phyloP scores from a whole-genome alignment of 1,140 invertebrate genomes.

The Drosophila nannoptera region DNA sequence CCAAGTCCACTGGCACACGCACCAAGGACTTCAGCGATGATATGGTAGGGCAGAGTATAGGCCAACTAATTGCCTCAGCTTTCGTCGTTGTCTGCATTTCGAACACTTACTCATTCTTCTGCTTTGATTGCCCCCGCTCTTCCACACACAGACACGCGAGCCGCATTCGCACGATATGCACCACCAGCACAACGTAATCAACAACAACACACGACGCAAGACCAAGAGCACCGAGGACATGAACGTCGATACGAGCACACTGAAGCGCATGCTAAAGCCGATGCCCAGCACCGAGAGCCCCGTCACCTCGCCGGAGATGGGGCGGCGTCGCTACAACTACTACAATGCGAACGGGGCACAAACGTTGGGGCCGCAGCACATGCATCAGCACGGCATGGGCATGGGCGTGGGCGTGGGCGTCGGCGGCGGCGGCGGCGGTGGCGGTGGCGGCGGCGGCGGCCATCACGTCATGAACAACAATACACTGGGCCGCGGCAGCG shows the following conservation, averaged over 20 bases:
- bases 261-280: constrained; percentile 96
- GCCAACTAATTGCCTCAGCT: neutral
- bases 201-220: constrained; percentile 87
- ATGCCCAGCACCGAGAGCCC: constrained; percentile 92
- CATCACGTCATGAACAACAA: constrained; percentile 80
- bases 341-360: constrained; percentile 80
- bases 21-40: constrained; percentile 77
- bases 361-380: constrained; percentile 79
- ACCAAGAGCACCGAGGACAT: constrained; percentile 95
- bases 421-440: neutral
- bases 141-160: constrained; percentile 67
- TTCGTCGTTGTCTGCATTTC: neutral
- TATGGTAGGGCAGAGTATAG: constrained; percentile 58
- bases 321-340: constrained; percentile 84
- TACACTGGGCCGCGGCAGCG: constrained; percentile 68
- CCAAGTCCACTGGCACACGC: constrained; percentile 83
- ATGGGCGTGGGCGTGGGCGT: constrained; percentile 52
- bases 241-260: constrained; percentile 91
- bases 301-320: constrained; percentile 93
- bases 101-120: constrained; percentile 15
- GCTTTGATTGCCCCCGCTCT: neutral
- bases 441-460: constrained; percentile 63
- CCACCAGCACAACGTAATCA: constrained; percentile 82
- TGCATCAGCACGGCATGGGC: constrained; percentile 78
- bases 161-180: constrained; percentile 78